Percentiles rank a stretch among this genome's conserved stretches.
These are phyloP conservation scores for Cebidichthys violaceus DNA, from an alignment of 2,113 vertebrate species.

Conservation along the genomic window DNA sequence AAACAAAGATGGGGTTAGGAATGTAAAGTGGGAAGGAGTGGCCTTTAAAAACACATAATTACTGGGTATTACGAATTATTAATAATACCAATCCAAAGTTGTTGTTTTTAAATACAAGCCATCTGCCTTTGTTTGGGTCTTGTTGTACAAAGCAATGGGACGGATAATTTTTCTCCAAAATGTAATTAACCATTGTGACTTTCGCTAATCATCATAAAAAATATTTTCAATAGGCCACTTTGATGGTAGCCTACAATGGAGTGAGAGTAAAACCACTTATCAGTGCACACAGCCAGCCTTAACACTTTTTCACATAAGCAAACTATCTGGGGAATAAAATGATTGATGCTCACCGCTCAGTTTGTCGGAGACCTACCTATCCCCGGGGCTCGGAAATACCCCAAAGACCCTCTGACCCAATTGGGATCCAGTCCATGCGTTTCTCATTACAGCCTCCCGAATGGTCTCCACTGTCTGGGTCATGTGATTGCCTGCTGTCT, in stretches of 20 bases:
- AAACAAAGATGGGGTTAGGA: background rate
- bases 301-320: background rate
- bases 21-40: background rate
- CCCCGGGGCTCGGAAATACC: conserved; percentile 35
- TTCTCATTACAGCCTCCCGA: conserved; percentile 47
- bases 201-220: too few species aligned
- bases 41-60: background rate
- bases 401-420: conserved; percentile 67
- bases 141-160: background rate
- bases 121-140: background rate
- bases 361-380: conserved; percentile 14
- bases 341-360: conserved; percentile 24
- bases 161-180: background rate
- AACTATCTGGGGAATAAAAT: conserved; percentile 3
- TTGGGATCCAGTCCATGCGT: conserved; percentile 68
- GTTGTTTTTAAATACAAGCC: background rate
- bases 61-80: background rate
- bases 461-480: conserved; percentile 49
- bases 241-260: background rate
- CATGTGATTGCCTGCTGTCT: conserved; percentile 72
- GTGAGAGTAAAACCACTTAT: background rate
- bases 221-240: background rate
- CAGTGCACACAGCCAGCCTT: background rate
- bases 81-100: too few species aligned
- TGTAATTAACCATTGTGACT: background rate